Evolutionary conservation across 2,888 invertebrate genomes (phyloP), one percentile per base, ranked within the genome.

Genomic region (Hymenopus coronatus): DNA sequence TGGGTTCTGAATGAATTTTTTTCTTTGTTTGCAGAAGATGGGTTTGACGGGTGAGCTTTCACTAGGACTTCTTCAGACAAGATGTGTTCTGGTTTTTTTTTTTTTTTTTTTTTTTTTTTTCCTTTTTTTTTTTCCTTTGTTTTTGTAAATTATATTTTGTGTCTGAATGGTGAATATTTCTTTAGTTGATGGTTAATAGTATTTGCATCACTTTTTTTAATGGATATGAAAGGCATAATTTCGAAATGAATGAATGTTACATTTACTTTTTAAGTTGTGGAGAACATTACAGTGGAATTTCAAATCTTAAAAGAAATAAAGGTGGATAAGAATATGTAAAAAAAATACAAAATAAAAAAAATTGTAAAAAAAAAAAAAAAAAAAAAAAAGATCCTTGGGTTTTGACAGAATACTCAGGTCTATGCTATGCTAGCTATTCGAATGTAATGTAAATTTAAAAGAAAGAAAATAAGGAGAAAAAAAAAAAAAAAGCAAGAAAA

Each of bases 341-440:
- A 70, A 70, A 70, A 70, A 70, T 70, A 70, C 15, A 70, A 70
- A 70, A 70, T 70, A 70, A 70, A 70, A 87, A 87, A 87, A 87
- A 87, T 82, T 87, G 82, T 87, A 87, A 82, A 82, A 87, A 86
- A 84, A 46, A 87, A 82, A 87, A 81, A 87, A 85, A n/a, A 87
- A 82, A 82, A 87, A 86, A 84, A 46, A 87, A 82, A 87, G 86
- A 87, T 54, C 84, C 88, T 88, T 88, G 88, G 88, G 88, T 88
- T 83, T 88, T 88, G 84, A 84, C 84, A 88, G 33, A 88, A 88
- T 88, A 88, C 88, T 88, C 88, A 88, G 88, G 88, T 88, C 88
- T 88, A 85, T 82, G 87, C 87, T 87, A 87, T 87, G 81, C 40
- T 87, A 87, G 82, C 87, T 87, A 82, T 87, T 87, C 82, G 87